Percentiles rank a stretch among this genome's conserved stretches.
Conservation (phyloP, 2,888 invertebrate genomes). For the Acronicta alni region DNA sequence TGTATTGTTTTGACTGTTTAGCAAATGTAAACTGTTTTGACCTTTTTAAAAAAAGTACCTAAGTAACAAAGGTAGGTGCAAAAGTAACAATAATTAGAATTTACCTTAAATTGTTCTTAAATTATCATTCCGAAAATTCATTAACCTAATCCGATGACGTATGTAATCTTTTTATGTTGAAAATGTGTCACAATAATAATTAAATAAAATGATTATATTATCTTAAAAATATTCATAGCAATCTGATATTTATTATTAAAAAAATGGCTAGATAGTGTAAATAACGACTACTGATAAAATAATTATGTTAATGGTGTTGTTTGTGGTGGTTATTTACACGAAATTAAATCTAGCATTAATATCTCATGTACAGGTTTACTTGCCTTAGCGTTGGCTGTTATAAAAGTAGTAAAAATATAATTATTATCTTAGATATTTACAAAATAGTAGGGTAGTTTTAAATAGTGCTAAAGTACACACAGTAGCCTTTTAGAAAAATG, state of each 20-base stretch:
- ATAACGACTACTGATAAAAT: conserved; percentile 10
- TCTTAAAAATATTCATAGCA: conserved; percentile 17
- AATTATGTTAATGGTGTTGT: not conserved
- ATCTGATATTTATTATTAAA: conserved; percentile 22
- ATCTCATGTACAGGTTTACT: conserved; percentile 76
- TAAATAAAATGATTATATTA: conserved; percentile 9
- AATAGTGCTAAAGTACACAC: conserved; percentile 47
- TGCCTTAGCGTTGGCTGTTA: conserved; percentile 84
- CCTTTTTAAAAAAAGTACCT: not conserved
- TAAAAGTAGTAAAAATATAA: conserved; percentile 61
- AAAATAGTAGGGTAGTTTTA: conserved; percentile 44
- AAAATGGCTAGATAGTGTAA: conserved; percentile 10
- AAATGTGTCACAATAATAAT: too few species aligned
- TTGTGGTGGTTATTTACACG: conserved; percentile 31
- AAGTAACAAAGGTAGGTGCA: conserved; percentile 16
- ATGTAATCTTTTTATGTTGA: too few species aligned
- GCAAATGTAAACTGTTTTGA: conserved; percentile 14
- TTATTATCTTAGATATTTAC: conserved; percentile 60
- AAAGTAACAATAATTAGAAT: conserved; percentile 32
- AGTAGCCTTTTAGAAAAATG: conserved; percentile 37
- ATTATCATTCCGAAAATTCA: conserved; percentile 39
- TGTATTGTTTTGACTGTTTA: conserved; percentile 3
- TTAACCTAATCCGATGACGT: conserved; percentile 3
- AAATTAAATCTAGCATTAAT: conserved; percentile 35
- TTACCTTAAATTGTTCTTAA: conserved; percentile 3